These are phyloP conservation scores for Ptychadena robeensis DNA, from an alignment of 2,797 vertebrate species.

Conservation along the genomic window DNA sequence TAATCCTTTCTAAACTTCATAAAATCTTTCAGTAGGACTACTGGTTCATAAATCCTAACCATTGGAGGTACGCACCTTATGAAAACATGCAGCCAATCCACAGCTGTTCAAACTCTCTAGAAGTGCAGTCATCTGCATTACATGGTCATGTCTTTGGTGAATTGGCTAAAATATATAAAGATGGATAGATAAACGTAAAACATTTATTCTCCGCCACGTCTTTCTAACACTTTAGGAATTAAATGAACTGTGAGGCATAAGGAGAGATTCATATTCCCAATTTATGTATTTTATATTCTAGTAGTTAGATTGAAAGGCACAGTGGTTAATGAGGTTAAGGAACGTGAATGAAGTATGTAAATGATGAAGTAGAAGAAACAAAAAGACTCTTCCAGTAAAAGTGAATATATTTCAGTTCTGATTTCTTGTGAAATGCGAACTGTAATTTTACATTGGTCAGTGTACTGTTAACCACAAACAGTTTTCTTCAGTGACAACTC, in stretches of 20 bases:
- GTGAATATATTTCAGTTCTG: conserved; percentile 36
- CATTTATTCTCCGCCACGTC: neutral
- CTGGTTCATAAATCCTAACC: too few species aligned
- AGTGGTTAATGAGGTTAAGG: conserved; percentile 32
- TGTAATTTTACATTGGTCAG: conserved; percentile 39
- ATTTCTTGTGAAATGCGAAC: conserved; percentile 39
- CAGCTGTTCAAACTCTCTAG: too few species aligned
- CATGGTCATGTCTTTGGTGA: too few species aligned
- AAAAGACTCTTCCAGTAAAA: conserved; percentile 20
- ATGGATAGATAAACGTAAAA: neutral
- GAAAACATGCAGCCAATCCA: too few species aligned
- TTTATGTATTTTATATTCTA: conserved; percentile 14
- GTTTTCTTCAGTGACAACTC: conserved; percentile 44
- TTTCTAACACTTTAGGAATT: neutral
- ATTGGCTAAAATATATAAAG: too few species aligned
- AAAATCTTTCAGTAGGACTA: too few species aligned
- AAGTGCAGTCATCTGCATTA: too few species aligned
- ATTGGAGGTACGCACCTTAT: too few species aligned
- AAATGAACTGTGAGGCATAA: conserved; percentile 17
- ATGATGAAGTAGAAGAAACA: conserved; percentile 34
- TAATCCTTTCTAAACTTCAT: too few species aligned
- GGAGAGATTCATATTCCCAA: neutral
- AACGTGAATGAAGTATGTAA: conserved; percentile 36
- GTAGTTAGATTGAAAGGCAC: conserved; percentile 2
- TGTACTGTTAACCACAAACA: conserved; percentile 43